These are phyloP conservation scores for Mycteria americana DNA, from an alignment of 2,797 vertebrate species.

Conservation along the genomic window DNA sequence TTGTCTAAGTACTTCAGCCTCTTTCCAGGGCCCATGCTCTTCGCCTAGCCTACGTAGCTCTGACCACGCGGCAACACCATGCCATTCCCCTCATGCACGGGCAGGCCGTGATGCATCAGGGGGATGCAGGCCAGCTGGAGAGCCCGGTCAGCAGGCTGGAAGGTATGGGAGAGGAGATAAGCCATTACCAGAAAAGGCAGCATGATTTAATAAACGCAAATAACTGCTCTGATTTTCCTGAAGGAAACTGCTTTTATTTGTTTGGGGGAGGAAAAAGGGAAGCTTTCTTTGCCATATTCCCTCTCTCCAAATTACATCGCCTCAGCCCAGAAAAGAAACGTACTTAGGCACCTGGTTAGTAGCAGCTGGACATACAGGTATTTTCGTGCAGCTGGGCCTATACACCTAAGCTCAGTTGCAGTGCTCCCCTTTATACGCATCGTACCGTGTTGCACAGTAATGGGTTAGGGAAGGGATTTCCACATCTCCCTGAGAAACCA, in stretches of 20 bases:
- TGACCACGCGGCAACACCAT: neutral
- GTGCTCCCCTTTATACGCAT: neutral
- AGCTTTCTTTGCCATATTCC: neutral
- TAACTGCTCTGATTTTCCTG: neutral
- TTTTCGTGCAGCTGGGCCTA: neutral
- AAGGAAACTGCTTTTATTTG: neutral
- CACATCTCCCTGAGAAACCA: slow-evolving; percentile 55
- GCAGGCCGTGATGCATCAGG: neutral
- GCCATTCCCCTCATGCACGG: neutral
- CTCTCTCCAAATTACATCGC: neutral
- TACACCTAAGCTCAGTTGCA: neutral
- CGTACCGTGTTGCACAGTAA: neutral
- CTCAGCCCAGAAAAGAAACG: neutral
- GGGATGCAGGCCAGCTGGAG: neutral
- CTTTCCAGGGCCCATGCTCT: neutral
- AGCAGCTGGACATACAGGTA: neutral
- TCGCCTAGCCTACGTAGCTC: neutral
- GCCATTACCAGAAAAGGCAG: neutral
- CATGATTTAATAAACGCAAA: neutral
- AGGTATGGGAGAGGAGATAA: neutral
- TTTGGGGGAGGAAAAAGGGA: neutral
- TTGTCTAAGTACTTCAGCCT: neutral
- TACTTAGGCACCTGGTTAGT: neutral
- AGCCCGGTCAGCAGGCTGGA: neutral
- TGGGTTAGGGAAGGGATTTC: slow-evolving; percentile 25